Base-by-base conservation (phyloP, 1,140 invertebrate species). In the Chlorops oryzae region DNA sequence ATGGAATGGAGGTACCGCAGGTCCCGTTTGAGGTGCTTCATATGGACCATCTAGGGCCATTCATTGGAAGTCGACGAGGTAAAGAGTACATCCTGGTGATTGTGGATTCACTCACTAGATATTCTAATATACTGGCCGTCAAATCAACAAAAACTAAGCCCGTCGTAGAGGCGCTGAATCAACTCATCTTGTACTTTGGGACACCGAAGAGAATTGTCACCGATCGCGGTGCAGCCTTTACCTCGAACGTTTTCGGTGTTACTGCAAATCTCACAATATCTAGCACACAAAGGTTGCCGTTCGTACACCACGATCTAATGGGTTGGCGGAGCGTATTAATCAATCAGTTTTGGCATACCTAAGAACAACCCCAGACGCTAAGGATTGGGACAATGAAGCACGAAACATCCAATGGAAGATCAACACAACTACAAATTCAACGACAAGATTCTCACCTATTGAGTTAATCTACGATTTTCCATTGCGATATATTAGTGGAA, bases 321-420 rank as follows among this genome's bases (percentile, higher is more conserved):
- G 59, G 13, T 49, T 53, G 22, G 55, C 55, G 6, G 59, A 63
- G 35, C 21, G 61, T 2, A 28, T 56, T 18, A 62, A 63, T 48
- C 28, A 56, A 17, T 28, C 50, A 17, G 18, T 61, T 22, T 20
- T 55, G 20, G 37, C 20, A 3, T 50, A 43, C 13, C 17, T 58
- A 40, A 15, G 47, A 17, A 13, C 43, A 7, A 32, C 51, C 24
- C 13, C 17, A 10, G 42, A 25, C 6, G 13, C 40, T 17, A 37
- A 43, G 24, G 38, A 58, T 18, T 67, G 61, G 61, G 55, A 59
- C 39, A 48, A 32, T 23, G 10, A 47, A 4, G 17, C 61, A 17
- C 32, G 27, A 12, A 23, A 59, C 1, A 50, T 60, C 2, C 57
- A 67, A 40, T 56, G 54, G 50, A 50, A n/a, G n/a, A 54, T 0